A percentile compares a stretch with the other conserved stretches of the same genome.
These are phyloP conservation scores for Sinocyclocheilus anshuiensis DNA, from an alignment of 2,113 vertebrate species.

Conservation along the genomic window DNA sequence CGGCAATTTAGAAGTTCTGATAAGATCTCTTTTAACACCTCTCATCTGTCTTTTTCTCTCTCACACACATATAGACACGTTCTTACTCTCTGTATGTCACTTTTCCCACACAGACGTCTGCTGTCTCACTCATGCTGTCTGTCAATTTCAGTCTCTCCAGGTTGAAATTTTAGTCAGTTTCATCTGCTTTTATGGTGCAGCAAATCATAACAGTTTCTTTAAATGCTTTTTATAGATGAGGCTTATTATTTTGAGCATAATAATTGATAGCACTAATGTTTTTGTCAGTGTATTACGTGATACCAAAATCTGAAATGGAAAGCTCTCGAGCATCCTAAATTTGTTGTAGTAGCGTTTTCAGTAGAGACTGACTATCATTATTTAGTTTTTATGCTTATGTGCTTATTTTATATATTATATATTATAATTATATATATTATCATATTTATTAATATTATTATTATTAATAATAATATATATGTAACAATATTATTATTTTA, in stretches of 20 bases:
- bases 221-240: neutral
- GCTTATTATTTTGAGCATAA: neutral
- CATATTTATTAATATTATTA: neutral
- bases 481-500: too few relatives aligned
- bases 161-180: neutral
- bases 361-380: neutral
- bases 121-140: neutral
- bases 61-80: neutral
- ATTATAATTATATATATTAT: neutral
- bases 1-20: constrained; percentile 58
- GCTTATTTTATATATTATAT: neutral
- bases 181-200: neutral
- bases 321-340: neutral
- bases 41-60: constrained; percentile 48
- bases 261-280: neutral
- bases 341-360: neutral
- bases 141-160: neutral
- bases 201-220: neutral
- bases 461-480: too few relatives aligned
- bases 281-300: neutral
- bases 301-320: neutral
- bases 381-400: too few relatives aligned
- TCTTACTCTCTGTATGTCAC: constrained; percentile 1
- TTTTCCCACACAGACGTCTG: neutral
- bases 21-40: constrained; percentile 60